Percentiles rank a stretch among this genome's conserved stretches.
Conservation (phyloP, 2,888 invertebrate genomes). For the Sthenelais limicola region DNA sequence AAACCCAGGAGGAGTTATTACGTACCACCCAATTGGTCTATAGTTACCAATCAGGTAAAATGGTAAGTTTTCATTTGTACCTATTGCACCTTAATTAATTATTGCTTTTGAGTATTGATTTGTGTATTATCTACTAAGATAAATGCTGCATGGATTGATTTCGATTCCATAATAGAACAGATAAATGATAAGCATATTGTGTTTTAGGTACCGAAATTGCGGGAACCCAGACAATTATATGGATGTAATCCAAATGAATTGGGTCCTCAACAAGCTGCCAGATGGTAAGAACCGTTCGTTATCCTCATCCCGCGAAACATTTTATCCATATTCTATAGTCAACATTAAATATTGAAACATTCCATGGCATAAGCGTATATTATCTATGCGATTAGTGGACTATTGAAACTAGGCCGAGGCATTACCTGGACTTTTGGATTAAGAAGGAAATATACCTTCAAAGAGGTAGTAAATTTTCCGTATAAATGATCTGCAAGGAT, state of each 20-base stretch:
- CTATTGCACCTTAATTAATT: not conserved
- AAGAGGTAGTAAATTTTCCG: too few species aligned
- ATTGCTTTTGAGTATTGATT: not conserved
- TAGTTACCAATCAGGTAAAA: constrained; percentile 67
- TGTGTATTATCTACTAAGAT: not conserved
- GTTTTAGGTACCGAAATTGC: constrained; percentile 66
- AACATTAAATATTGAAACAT: too few species aligned
- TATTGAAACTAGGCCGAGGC: too few species aligned
- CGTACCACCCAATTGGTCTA: constrained; percentile 70
- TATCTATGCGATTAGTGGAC: too few species aligned
- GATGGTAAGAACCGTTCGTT: constrained; percentile 60
- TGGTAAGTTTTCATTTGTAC: constrained; percentile 56
- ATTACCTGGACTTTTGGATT: too few species aligned
- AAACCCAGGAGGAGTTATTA: constrained; percentile 65
- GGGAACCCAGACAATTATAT: constrained; percentile 69
- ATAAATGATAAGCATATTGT: not conserved
- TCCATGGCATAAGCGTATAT: too few species aligned
- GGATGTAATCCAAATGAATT: constrained; percentile 63
- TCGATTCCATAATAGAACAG: not conserved
- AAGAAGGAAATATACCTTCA: too few species aligned
- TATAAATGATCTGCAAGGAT: too few species aligned
- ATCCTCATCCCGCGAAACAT: too few species aligned
- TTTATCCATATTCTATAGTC: too few species aligned
- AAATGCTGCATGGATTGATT: too few species aligned
- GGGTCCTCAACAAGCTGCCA: constrained; percentile 68